Evolutionary conservation across 2,113 vertebrate genomes (phyloP), one percentile per base, ranked within the genome.

Genomic region (Ptilorrhoa leucosticta): DNA sequence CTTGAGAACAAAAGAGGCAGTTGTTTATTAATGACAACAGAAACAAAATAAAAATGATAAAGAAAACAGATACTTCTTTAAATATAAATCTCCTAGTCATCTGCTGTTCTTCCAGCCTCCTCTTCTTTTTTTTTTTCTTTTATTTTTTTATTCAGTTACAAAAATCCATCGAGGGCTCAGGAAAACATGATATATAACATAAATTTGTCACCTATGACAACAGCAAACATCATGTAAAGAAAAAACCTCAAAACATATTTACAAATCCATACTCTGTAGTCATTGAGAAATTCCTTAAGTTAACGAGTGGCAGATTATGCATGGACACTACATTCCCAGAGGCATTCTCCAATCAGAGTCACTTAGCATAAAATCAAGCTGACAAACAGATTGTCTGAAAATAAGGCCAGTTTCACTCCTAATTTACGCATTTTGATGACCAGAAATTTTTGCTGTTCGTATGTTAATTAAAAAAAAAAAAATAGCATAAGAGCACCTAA

Each of bases 331-430:
- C 96, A 94, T 96, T 97, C 97, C 80, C 87, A 94, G 97, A 97
- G 75, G 93, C 88, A 94, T 86, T 87, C 85, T 96, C 94, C 92
- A 87, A 53, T 87, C 87, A 95, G 71, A 89, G 77, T 89, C 84
- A 93, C 60, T 91, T 65, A 47, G 80, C 82, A 87, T 61, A 93
- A 96, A 95, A 97, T 80, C 85, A 76, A 96, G 83, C 83, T 83
- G 44, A 95, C 94, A 95, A 89, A 94, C 24, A 96, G 96, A 97
- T 95, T 97, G 97, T 97, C 96, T 89, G 72, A 93, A 96, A 93
- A 94, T 95, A 95, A 97, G 96, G 95, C 90, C 92, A 97, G 82
- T 92, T 96, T 93, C 69, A 75, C 65, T 93, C 82, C 91, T 45
- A 87, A 90, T 78, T 84, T 84, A 89, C 58, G 53, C 24, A 69